Conservation (phyloP, 2,113 vertebrate genomes). For the Scolopax mira region DNA sequence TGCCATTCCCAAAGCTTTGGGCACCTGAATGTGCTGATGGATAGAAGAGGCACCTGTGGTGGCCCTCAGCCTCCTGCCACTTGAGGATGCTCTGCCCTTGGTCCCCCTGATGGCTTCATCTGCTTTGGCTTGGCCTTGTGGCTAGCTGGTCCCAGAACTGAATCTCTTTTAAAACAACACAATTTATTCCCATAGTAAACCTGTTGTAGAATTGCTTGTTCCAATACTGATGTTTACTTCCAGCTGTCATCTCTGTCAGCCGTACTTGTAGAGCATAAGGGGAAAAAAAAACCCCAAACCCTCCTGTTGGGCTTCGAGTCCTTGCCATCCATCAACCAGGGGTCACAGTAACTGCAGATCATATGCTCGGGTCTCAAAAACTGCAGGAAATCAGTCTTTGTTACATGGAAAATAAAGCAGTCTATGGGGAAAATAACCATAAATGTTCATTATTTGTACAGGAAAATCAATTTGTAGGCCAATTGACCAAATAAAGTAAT, state of each 20-base stretch:
- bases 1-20: background rate
- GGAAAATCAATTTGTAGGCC: slow-evolving; percentile 78
- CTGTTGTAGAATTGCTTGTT: background rate
- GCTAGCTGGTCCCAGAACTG: background rate
- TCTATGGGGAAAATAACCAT: slow-evolving; percentile 77
- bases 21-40: background rate
- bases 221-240: background rate
- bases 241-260: background rate
- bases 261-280: background rate
- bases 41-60: background rate
- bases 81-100: background rate
- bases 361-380: slow-evolving; percentile 6
- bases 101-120: background rate
- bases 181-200: background rate
- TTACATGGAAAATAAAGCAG: slow-evolving; percentile 70
- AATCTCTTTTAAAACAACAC: background rate
- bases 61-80: background rate
- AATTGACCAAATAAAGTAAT: slow-evolving; percentile 79
- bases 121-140: background rate
- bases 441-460: slow-evolving; percentile 80
- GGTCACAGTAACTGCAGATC: slow-evolving; percentile 18
- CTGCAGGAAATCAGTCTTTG: slow-evolving; percentile 68
- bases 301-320: background rate
- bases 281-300: background rate
- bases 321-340: slow-evolving; percentile 24